phyloP scores from a whole-genome alignment of 2,888 invertebrate genomes.

The Nasonovia ribisnigri region DNA sequence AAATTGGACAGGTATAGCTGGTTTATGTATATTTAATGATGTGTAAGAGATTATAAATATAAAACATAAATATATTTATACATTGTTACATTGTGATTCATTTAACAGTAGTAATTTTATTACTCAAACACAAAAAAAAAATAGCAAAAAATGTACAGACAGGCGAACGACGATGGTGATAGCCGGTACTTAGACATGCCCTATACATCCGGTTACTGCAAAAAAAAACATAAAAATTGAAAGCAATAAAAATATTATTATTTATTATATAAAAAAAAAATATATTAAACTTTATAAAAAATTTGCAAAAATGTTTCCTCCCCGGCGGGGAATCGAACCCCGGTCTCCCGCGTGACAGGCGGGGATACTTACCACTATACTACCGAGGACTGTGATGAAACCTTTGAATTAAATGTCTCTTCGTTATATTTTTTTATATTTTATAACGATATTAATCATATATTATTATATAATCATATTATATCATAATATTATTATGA shows the following conservation, averaged over 20 bases:
- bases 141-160: neutral
- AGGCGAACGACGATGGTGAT: neutral
- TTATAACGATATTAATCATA: neutral
- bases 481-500: too few species aligned
- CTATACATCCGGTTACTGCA: neutral
- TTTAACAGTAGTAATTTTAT: too few species aligned
- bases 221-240: neutral
- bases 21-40: too few species aligned
- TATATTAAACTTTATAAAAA: neutral
- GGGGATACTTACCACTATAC: conserved; percentile 74
- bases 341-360: conserved; percentile 74
- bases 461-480: too few species aligned
- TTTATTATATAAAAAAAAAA: neutral
- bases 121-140: too few species aligned
- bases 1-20: too few species aligned
- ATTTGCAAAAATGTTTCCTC: conserved; percentile 68
- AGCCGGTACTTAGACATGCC: neutral
- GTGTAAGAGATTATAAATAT: too few species aligned
- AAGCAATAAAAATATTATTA: neutral
- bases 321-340: conserved; percentile 74
- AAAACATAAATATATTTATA: too few species aligned
- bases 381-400: conserved; percentile 70
- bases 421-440: neutral
- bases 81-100: too few species aligned
- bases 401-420: neutral